These are phyloP conservation scores for Spilogale gracilis DNA, from an alignment of 2,113 vertebrate species.

Conservation along the genomic window DNA sequence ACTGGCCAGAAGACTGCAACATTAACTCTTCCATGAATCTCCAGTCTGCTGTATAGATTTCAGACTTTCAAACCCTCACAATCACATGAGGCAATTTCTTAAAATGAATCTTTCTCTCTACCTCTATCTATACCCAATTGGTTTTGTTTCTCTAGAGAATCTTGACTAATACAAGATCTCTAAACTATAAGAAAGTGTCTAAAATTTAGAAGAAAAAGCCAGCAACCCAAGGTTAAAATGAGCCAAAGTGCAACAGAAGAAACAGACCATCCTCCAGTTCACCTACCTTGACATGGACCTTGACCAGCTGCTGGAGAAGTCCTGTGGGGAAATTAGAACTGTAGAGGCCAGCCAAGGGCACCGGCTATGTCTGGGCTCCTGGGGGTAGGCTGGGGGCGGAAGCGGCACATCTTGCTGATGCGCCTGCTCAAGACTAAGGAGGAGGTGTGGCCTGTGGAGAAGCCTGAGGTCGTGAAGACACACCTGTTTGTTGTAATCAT, in stretches of 20 bases:
- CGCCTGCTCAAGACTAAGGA: accelerated
- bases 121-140: neutral
- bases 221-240: neutral
- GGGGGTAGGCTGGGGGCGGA: too few species aligned
- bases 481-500: neutral
- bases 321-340: slow-evolving; percentile 82
- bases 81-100: neutral
- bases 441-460: neutral
- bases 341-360: neutral
- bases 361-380: too few species aligned
- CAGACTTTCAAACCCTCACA: neutral
- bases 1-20: neutral
- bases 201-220: neutral
- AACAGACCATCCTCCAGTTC: slow-evolving; percentile 94
- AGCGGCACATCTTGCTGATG: accelerated
- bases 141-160: neutral
- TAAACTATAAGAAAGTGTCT: neutral
- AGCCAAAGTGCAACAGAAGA: slow-evolving; percentile 92
- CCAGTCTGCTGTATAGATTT: neutral
- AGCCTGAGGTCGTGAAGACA: too few species aligned
- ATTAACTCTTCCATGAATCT: neutral
- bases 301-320: slow-evolving; percentile 95
- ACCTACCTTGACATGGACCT: slow-evolving; percentile 94
- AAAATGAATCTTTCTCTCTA: neutral
- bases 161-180: neutral